These are phyloP conservation scores for Xylocampa areola DNA, from an alignment of 2,888 invertebrate species.

Conservation along the genomic window DNA sequence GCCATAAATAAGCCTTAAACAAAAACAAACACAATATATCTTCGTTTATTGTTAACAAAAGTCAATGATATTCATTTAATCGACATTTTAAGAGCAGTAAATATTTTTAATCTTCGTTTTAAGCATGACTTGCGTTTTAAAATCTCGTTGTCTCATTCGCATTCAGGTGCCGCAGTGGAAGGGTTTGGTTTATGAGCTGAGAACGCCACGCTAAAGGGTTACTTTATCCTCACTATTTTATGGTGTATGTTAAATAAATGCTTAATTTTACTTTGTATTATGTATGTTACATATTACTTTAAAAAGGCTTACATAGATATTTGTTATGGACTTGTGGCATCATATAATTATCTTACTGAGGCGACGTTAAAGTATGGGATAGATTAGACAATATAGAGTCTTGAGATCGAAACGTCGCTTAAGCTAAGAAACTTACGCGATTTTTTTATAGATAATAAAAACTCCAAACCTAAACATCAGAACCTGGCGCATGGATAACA, in stretches of 20 bases:
- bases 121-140: constrained; percentile 52
- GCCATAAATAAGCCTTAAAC: constrained; percentile 18
- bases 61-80: constrained; percentile 55
- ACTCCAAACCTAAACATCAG: no score
- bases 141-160: constrained; percentile 43
- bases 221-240: constrained; percentile 52
- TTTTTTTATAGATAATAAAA: no score
- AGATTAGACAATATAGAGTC: no score
- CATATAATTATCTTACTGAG: no score
- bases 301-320: no score
- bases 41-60: constrained; percentile 53
- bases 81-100: constrained; percentile 52
- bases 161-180: constrained; percentile 47
- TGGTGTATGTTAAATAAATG: constrained; percentile 27
- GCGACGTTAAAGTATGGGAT: no score
- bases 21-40: constrained; percentile 52
- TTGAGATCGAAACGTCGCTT: no score
- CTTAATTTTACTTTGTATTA: background rate
- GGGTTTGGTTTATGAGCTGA: constrained; percentile 62
- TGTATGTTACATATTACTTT: background rate
- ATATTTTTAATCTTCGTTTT: constrained; percentile 51
- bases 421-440: no score
- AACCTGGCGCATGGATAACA: no score
- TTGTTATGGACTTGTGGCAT: no score
- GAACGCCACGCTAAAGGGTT: constrained; percentile 54